A percentile compares a stretch with the other conserved stretches of the same genome.
phyloP scores from a whole-genome alignment of 2,113 vertebrate species.

The Pomatostomus ruficeps region DNA sequence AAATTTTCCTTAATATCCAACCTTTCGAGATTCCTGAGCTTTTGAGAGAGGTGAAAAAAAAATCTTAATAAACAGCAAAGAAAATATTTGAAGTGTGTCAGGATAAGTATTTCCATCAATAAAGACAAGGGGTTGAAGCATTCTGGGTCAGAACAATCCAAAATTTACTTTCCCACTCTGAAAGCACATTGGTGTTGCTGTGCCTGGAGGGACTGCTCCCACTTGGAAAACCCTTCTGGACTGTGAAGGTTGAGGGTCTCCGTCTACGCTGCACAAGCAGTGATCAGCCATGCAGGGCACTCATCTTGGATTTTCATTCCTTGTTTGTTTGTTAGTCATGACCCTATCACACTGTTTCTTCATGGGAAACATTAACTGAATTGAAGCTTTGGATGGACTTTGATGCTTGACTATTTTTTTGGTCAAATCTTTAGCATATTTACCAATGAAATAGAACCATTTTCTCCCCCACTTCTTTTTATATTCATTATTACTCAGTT shows the following conservation, averaged over 20 bases:
- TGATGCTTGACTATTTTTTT: not conserved
- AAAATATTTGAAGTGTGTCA: not conserved
- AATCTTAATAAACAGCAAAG: not conserved
- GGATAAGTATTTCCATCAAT: not conserved
- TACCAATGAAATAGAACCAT: not conserved
- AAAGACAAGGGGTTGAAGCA: not conserved
- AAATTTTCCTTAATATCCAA: not conserved
- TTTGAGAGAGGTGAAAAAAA: not conserved
- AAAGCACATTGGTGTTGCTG: not conserved
- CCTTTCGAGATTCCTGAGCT: not conserved
- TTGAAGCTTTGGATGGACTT: not conserved
- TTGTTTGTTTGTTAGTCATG: not conserved
- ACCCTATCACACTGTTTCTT: not conserved
- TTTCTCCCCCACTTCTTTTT: not conserved
- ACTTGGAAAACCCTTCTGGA: not conserved
- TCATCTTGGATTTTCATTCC: not conserved
- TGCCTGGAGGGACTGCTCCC: not conserved
- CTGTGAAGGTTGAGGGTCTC: not conserved
- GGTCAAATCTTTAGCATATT: not conserved
- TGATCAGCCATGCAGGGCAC: not conserved
- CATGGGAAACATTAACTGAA: not conserved
- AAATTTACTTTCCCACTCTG: not conserved
- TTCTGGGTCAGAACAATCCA: not conserved
- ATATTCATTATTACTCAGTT: not conserved
- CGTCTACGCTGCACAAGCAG: rapidly evolving